Percentiles rank a stretch among this genome's conserved stretches.
Evolutionary conservation across 2,113 vertebrate species (phyloP).

Genomic region (Geothlypis trichas): DNA sequence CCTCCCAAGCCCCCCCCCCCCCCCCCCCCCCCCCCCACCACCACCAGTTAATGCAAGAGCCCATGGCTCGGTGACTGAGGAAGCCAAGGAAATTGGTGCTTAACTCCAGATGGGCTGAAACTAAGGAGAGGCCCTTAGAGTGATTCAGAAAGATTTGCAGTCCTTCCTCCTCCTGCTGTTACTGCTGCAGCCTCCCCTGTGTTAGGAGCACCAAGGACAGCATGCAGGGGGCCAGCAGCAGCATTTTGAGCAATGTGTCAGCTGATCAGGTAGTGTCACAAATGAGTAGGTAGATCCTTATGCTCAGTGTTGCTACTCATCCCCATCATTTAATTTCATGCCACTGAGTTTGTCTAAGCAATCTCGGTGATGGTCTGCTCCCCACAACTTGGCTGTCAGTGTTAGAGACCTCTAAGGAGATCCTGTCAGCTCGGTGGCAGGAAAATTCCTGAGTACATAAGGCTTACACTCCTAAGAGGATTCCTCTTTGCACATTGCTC

Average conservation of each 20-base stretch:
- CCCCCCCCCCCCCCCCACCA: no score
- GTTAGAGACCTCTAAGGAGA: neutral
- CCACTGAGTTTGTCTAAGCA: neutral
- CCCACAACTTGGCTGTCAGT: neutral
- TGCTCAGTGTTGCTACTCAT: neutral
- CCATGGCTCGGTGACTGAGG: neutral
- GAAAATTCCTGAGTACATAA: neutral
- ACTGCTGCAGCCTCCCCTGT: neutral
- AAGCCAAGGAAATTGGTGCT: fast-evolving
- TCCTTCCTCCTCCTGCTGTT: neutral
- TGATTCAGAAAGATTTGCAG: fast-evolving
- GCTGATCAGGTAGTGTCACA: neutral
- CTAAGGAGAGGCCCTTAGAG: neutral
- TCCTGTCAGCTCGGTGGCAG: neutral
- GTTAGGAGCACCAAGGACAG: neutral
- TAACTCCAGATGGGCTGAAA: neutral
- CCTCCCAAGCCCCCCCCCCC: neutral
- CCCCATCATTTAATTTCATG: neutral
- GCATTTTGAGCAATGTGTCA: neutral
- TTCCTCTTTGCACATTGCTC: neutral
- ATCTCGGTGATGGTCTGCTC: neutral
- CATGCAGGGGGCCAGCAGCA: neutral
- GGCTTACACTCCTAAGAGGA: neutral
- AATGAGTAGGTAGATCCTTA: neutral
- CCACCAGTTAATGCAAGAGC: neutral